Evolutionary conservation across 2,888 invertebrate species (phyloP).

Genomic region (Agonum fuliginosum): DNA sequence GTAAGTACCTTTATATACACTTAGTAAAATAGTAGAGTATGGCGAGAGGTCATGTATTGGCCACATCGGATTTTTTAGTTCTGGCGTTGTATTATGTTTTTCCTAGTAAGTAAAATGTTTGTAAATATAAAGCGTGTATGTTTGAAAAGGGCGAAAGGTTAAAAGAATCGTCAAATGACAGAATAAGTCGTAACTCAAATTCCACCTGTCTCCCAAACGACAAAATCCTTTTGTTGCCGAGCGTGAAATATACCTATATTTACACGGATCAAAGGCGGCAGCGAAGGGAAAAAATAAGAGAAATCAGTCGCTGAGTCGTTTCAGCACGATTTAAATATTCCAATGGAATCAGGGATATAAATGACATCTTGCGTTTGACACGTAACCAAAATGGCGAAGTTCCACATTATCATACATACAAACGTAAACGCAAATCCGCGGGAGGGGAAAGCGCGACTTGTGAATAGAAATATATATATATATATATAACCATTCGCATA

Average conservation of each 20-base stretch:
- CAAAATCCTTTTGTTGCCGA: conserved; percentile 49
- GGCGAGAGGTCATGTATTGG: too few relatives aligned
- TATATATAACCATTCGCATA: conserved; percentile 63
- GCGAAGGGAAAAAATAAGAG: conserved; percentile 58
- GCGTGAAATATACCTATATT: conserved; percentile 56
- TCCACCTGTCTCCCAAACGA: conserved; percentile 35
- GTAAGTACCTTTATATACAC: too few relatives aligned
- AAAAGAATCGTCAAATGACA: conserved; percentile 22
- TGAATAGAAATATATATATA: conserved; percentile 62
- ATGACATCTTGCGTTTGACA: conserved; percentile 66
- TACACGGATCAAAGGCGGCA: conserved; percentile 54
- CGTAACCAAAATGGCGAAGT: conserved; percentile 49
- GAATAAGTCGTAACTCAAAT: conserved; percentile 19
- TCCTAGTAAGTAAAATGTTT: conserved; percentile 19
- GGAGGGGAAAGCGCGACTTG: conserved; percentile 46
- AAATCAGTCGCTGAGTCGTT: conserved; percentile 61
- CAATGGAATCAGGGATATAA: conserved; percentile 63
- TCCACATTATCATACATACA: conserved; percentile 47
- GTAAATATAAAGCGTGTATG: conserved; percentile 3
- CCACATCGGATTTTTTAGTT: too few relatives aligned
- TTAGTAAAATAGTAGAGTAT: too few relatives aligned
- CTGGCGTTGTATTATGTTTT: too few relatives aligned
- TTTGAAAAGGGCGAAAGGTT: conserved; percentile 15
- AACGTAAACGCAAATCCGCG: conserved; percentile 43
- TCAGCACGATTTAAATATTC: conserved; percentile 64